phyloP scores from a whole-genome alignment of 1,140 invertebrate species.

The Sycobia sp. region DNA sequence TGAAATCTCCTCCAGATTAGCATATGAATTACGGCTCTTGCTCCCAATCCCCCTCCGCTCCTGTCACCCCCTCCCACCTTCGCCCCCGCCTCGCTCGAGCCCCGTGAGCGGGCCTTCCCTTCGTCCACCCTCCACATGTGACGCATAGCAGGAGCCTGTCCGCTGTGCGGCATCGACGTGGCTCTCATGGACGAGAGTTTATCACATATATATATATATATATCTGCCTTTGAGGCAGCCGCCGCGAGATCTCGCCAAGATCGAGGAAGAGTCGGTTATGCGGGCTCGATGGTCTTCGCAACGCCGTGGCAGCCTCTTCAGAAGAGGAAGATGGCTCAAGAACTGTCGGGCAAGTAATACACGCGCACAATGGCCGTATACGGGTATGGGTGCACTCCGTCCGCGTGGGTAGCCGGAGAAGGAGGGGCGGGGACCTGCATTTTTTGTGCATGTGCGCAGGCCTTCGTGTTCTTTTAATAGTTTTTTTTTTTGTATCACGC shows the following conservation, averaged over 20 bases:
- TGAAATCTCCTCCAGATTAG: slow-evolving; percentile 61
- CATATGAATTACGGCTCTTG: slow-evolving; percentile 59
- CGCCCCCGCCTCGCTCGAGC: background rate
- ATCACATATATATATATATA: no score
- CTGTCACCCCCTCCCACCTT: slow-evolving; percentile 18
- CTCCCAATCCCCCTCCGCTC: slow-evolving; percentile 18
- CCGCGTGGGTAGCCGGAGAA: background rate
- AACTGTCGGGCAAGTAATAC: slow-evolving; percentile 1
- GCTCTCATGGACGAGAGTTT: background rate
- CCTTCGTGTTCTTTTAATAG: no score
- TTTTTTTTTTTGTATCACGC: no score
- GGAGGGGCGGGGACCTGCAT: background rate
- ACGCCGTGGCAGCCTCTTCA: background rate
- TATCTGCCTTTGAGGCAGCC: no score
- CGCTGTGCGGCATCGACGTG: background rate
- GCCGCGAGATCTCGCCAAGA: slow-evolving; percentile 21
- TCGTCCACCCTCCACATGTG: no score
- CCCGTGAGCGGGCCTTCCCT: background rate
- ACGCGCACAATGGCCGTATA: background rate
- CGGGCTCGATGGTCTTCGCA: slow-evolving; percentile 16
- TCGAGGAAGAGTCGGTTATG: slow-evolving; percentile 30
- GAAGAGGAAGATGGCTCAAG: background rate
- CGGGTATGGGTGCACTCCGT: slow-evolving; percentile 4
- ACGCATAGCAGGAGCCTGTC: no score
- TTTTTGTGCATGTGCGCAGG: background rate